Conservation (phyloP, 2,888 invertebrate species). For the Formica aserva region DNA sequence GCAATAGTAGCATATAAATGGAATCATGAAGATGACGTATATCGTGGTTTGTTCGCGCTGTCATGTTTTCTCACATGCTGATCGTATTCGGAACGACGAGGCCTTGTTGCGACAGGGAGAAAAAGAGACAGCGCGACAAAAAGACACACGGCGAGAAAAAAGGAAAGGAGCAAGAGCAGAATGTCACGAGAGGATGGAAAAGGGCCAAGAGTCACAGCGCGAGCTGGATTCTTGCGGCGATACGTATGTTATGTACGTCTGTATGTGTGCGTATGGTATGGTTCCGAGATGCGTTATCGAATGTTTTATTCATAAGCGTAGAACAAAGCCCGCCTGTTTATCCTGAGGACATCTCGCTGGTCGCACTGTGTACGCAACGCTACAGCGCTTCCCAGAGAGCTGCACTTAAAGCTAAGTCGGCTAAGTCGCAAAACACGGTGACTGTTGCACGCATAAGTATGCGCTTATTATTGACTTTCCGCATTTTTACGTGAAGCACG, state of each 20-base stretch:
- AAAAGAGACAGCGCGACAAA: conserved; percentile 24
- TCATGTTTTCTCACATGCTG: conserved; percentile 30
- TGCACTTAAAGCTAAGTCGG: conserved; percentile 67
- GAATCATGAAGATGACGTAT: background rate
- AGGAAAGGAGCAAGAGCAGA: conserved; percentile 9
- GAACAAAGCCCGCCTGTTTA: conserved; percentile 85
- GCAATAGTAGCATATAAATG: background rate
- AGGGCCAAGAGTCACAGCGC: conserved; percentile 61
- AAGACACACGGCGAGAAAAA: conserved; percentile 27
- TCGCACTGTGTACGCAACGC: conserved; percentile 75
- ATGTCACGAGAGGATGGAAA: conserved; percentile 73
- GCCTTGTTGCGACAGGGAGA: conserved; percentile 26
- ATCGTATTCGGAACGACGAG: conserved; percentile 25
- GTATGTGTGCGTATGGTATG: conserved; percentile 70
- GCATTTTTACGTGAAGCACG: background rate
- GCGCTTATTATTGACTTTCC: background rate
- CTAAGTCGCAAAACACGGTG: conserved; percentile 55
- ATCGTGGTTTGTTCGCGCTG: conserved; percentile 1
- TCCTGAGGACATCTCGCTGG: conserved; percentile 84
- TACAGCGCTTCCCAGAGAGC: conserved; percentile 73
- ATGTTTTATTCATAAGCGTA: conserved; percentile 85
- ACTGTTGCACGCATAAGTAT: conserved; percentile 14
- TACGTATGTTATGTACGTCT: conserved; percentile 41
- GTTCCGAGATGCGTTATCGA: conserved; percentile 84
- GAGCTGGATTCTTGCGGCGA: conserved; percentile 61